phyloP scores from a whole-genome alignment of 2,888 invertebrate species.

The Melanostoma mellinum region DNA sequence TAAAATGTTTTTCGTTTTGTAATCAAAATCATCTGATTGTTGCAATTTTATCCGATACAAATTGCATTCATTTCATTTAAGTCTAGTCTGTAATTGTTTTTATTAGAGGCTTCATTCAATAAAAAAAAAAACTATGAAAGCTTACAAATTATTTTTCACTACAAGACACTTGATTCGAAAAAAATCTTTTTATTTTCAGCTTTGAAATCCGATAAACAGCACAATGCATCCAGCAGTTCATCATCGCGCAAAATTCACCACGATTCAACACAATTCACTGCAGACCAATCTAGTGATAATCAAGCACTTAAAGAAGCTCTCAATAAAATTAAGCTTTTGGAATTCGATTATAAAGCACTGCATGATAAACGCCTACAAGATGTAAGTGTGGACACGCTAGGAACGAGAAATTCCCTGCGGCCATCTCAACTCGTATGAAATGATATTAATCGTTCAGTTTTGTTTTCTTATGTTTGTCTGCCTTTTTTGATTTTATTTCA shows the following conservation, averaged over 20 bases:
- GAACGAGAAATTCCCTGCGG: constrained; percentile 46
- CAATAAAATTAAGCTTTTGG: constrained; percentile 88
- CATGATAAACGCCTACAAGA: constrained; percentile 91
- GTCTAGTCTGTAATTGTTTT: too few relatives aligned
- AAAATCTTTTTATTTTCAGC: constrained; percentile 59
- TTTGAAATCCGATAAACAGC: constrained; percentile 71
- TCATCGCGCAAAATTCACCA: constrained; percentile 79
- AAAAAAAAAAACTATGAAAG: too few relatives aligned
- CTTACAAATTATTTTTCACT: too few relatives aligned
- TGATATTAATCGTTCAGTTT: constrained; percentile 28
- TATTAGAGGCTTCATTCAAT: too few relatives aligned
- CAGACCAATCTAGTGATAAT: constrained; percentile 79
- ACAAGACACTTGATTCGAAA: too few relatives aligned
- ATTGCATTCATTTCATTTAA: too few relatives aligned
- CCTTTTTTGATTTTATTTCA: constrained; percentile 80
- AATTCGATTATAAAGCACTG: constrained; percentile 89
- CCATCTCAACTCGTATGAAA: constrained; percentile 50
- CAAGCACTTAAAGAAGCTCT: constrained; percentile 81
- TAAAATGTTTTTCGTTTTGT: too few relatives aligned
- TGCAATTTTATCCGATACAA: too few relatives aligned
- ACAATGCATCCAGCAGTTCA: constrained; percentile 74
- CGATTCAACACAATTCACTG: constrained; percentile 79
- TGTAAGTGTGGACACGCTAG: constrained; percentile 83
- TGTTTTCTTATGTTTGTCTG: constrained; percentile 22
- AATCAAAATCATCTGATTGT: too few relatives aligned